These are phyloP conservation scores for Hydropotes inermis DNA, from an alignment of 2,113 vertebrate genomes.

Conservation along the genomic window DNA sequence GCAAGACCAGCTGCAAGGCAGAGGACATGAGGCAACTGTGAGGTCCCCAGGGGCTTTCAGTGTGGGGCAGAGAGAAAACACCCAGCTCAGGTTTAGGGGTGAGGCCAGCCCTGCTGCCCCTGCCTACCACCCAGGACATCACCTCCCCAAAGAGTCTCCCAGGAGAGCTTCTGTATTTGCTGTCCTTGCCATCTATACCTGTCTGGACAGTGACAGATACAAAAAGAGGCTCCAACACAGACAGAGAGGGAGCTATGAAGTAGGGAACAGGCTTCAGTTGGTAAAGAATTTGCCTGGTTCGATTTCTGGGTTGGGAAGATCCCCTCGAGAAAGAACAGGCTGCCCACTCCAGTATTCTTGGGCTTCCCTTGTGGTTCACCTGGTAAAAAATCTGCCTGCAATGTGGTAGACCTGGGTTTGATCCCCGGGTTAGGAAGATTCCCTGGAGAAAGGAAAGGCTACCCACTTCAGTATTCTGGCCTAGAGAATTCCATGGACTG, in stretches of 20 bases:
- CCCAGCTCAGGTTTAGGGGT: neutral
- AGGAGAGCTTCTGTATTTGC: neutral
- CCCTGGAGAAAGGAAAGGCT: neutral
- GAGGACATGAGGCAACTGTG: neutral
- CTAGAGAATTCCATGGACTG: neutral
- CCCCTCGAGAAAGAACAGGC: neutral
- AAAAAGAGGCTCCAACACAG: neutral
- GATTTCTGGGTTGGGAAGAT: neutral
- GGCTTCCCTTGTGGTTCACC: neutral
- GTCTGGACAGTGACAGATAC: neutral
- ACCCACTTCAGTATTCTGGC: neutral
- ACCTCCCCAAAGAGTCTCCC: neutral
- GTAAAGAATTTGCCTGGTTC: neutral
- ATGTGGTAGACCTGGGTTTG: neutral
- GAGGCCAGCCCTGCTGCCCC: neutral
- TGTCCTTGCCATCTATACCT: neutral
- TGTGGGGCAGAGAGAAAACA: neutral
- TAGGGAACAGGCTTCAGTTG: neutral
- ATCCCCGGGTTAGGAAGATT: neutral
- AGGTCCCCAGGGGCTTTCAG: neutral
- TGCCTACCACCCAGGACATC: neutral
- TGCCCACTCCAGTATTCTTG: neutral
- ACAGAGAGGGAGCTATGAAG: neutral
- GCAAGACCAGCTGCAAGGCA: neutral
- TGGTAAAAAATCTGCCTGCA: neutral